Evolutionary conservation across 2,888 invertebrate genomes (phyloP), one percentile per base, ranked within the genome.

Genomic region (Masnerella sp.): DNA sequence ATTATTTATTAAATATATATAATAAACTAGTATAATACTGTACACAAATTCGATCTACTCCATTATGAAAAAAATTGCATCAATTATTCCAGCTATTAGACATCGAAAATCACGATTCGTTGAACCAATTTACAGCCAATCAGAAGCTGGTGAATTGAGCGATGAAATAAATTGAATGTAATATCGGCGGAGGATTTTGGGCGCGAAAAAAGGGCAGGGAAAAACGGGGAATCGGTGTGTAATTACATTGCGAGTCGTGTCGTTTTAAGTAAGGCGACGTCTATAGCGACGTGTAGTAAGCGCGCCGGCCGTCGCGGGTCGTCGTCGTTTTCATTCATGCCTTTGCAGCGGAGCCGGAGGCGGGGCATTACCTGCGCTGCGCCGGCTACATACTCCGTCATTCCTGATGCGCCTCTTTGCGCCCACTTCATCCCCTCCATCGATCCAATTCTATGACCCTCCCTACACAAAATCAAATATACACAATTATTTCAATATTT

Each of bases 401-500:
- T 58, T 68, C 34, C 67, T 49, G 30, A 51, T 52, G 61, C 61
- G 69, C 42, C 61, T 62, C 54, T 58, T 58, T 58, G 69, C 54
- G 54, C 69, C 61, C 61, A 45, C 47, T 69, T 69, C 54, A 69
- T 54, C 68, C 68, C 59, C 61, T 45, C 68, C 52, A 52, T 59
- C 59, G 61, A 61, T 61, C 52, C 56, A 9, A 25, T 49, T 14
- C 45, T 56, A 47, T 47, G 47, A 65, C 54, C 56, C 22, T 9
- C 47, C 3, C 28, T 1, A n/a, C 28, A 28, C 7, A 28, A 1
- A 28, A 1, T n/a, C 7, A n/a, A 28, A 7, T 2, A 1, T 28
- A n/a, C 28, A 28, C 8, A 28, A 1, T 28, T n/a, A 7, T 7
- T n/a, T 28, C 8, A 28, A 28, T 9, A 28, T 9, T 7, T 28